Base-by-base conservation (phyloP, 2,113 vertebrate genomes). In the Motacilla tschutschensis region DNA sequence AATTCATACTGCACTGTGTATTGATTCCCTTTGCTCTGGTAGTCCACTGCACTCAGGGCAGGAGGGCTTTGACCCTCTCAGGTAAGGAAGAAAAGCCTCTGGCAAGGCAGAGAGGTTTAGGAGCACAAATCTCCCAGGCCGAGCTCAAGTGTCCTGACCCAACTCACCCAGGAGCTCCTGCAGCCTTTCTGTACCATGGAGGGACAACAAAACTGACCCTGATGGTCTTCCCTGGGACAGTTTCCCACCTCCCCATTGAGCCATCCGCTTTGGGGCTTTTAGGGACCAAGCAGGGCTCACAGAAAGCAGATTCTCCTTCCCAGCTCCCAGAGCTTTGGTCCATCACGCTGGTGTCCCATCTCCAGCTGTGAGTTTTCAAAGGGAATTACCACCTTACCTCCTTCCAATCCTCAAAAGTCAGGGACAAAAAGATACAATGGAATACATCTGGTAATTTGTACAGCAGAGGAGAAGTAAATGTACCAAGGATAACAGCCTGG, bases 21-120 rank as follows among this genome's bases (percentile, higher is more conserved):
- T 92, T 80, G 93, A 92, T 91, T 93, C 75, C 31, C 58, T 89
- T 83, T 91, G 69, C 67, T 83, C 80, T 16, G 6, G 55, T 66
- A 85, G 64, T 6, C 29, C 63, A 21, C 19, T 44, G 91, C 89
- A 54, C 55, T 58, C 78, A 48, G 53, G 25, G 62, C 21, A 54
- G 75, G 53, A 29, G 38, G 79, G 44, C 8, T 73, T 63, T 48
- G 62, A 50, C 19, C 62, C 60, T 83, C 46, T 19, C 46, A 46
- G 9, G 26, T 15, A 6, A 57, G 59, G 69, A 36, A 28, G 60
- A 73, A 58, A 79, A 89, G 8, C 24, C 25, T 80, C 53, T 44
- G 25, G 18, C 7, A 54, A 35, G 38, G 33, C 66, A 78, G 48
- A 63, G 33, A 9, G 11, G 17, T 72, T 89, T 20, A 69, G 17